These are phyloP conservation scores for Zelostemma sp. DNA, from an alignment of 1,140 invertebrate species.

Conservation along the genomic window DNA sequence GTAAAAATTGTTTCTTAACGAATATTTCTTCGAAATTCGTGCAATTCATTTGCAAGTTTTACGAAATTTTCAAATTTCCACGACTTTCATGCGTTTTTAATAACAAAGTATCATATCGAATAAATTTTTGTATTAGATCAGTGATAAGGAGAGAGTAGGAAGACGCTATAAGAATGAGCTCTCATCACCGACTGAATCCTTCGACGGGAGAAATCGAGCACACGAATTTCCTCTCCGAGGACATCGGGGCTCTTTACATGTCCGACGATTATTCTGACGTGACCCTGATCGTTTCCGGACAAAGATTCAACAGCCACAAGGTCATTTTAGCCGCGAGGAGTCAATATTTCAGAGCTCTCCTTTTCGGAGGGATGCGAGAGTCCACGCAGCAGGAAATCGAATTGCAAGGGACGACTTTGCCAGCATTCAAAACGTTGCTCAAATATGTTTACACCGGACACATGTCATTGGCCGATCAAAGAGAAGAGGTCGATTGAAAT, in stretches of 20 bases:
- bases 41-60: no score
- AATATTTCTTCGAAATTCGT: no score
- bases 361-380: constrained; percentile 94
- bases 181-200: constrained; percentile 55
- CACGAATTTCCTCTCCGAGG: constrained; percentile 75
- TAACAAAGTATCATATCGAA: no score
- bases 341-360: constrained; percentile 92
- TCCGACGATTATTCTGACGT: constrained; percentile 94
- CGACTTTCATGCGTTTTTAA: no score
- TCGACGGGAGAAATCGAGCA: constrained; percentile 58
- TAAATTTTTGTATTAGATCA: no score
- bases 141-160: no score
- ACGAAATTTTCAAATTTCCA: no score
- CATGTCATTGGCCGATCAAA: constrained; percentile 85
- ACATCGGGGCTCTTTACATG: constrained; percentile 86
- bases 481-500: constrained; percentile 66
- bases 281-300: constrained; percentile 86
- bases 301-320: constrained; percentile 88
- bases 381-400: constrained; percentile 84
- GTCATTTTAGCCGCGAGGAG: constrained; percentile 93
- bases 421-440: constrained; percentile 90
- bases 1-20: no score
- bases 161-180: no score
- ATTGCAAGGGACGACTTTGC: constrained; percentile 85
- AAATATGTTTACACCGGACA: constrained; percentile 96